Evolutionary conservation across 2,113 vertebrate species (phyloP).

Genomic region (Sorex araneus): DNA sequence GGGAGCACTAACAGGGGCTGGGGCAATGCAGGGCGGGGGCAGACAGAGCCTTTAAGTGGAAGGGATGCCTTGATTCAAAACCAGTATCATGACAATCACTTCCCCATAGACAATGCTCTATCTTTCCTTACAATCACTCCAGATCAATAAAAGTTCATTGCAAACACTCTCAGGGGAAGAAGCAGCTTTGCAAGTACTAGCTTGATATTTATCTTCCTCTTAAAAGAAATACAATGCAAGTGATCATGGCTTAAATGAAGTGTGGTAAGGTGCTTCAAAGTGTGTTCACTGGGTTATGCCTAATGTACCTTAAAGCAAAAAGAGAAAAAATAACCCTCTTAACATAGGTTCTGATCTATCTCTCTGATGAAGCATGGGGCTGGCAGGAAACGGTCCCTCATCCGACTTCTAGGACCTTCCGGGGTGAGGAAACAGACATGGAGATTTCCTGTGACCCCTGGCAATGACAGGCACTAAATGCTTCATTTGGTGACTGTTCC

Average conservation of each 20-base stretch:
- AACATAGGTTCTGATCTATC: no score
- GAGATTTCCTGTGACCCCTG: no score
- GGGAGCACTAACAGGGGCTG: not conserved
- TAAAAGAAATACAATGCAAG: conserved; percentile 52
- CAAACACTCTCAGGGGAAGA: conserved; percentile 65
- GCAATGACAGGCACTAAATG: no score
- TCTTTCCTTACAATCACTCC: conserved; percentile 50
- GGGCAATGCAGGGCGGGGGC: not conserved
- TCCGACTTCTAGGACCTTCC: no score
- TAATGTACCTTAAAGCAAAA: not conserved
- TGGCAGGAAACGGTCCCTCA: no score
- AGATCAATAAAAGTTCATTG: conserved; percentile 68
- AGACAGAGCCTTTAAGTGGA: not conserved
- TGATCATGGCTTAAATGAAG: conserved; percentile 53
- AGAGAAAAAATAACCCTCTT: no score
- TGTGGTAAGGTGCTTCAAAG: not conserved
- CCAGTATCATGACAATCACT: not conserved
- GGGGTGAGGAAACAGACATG: no score
- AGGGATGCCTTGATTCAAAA: not conserved
- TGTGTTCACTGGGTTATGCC: not conserved
- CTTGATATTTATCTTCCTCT: conserved; percentile 65
- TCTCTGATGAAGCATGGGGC: no score
- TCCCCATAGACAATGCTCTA: not conserved
- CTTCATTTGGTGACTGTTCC: no score
- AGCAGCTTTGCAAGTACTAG: conserved; percentile 60